A percentile compares a stretch with the other conserved stretches of the same genome.
phyloP scores from a whole-genome alignment of 2,113 vertebrate species.

The Hypomesus transpacificus region DNA sequence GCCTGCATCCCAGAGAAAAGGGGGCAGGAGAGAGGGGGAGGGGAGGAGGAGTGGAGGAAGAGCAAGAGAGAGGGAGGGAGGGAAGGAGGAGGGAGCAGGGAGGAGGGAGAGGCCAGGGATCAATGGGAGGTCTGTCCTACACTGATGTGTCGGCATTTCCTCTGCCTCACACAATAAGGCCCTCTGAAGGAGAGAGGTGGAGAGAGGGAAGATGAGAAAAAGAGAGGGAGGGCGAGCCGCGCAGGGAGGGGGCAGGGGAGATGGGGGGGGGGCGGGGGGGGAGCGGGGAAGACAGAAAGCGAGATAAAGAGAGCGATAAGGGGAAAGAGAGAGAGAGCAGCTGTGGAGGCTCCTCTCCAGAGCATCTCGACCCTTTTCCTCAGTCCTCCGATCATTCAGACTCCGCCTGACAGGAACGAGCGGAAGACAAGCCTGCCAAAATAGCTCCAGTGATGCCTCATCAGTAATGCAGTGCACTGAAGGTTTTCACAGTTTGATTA shows the following conservation, averaged over 20 bases:
- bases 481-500: too few relatives aligned
- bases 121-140: conserved; percentile 67
- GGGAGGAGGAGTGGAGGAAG: conserved; percentile 15
- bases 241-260: conserved; percentile 42
- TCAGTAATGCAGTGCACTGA: too few relatives aligned
- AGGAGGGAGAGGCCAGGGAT: conserved; percentile 50
- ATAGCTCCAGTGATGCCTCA: too few relatives aligned
- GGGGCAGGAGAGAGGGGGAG: conserved; percentile 25
- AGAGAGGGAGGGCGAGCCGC: not conserved
- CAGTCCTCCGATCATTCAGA: too few relatives aligned
- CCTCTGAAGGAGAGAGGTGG: conserved; percentile 45
- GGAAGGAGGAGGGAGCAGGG: conserved; percentile 23
- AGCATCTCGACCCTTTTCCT: too few relatives aligned
- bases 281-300: too few relatives aligned
- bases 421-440: too few relatives aligned
- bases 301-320: too few relatives aligned
- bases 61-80: conserved; percentile 43
- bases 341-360: too few relatives aligned
- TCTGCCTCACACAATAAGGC: conserved; percentile 59
- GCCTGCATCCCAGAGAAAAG: conserved; percentile 11
- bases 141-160: conserved; percentile 68
- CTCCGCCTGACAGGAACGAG: too few relatives aligned
- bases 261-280: conserved; percentile 36
- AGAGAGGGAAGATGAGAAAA: not conserved
- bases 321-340: too few relatives aligned